Base-by-base conservation (phyloP, 1,140 invertebrate species). In the Drosophila quadrilineata region DNA sequence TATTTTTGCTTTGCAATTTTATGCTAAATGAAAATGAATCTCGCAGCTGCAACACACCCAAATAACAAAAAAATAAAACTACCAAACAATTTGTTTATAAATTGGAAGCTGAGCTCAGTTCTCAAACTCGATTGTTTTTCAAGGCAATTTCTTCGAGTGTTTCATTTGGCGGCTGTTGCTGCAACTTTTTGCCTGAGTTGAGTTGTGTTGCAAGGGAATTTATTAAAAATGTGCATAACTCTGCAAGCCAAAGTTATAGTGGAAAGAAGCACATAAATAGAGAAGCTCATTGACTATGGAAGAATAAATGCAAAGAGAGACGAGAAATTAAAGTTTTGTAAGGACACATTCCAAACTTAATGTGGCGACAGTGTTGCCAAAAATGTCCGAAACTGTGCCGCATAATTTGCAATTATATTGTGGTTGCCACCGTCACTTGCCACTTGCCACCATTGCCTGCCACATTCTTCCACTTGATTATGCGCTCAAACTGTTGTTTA, bases 321-420 rank as follows among this genome's bases (percentile, higher is more conserved):
- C 8, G 46, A 21, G 3, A 12, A 38, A 21, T 28, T 10, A 10
- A 3, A 22, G n/a, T n/a, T n/a, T n/a, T 29, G 2, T 6, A n/a
- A n/a, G 2, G 14, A 10, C 3, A 19, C 8, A 19, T 19, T 22
- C 12, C 29, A 33, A n/a, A 12, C 6, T 57, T 29, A 9, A 35
- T 28, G 9, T 8, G 35, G 9, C 16, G 6, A n/a, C 38, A 62
- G 52, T 65, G 43, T 43, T 65, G 35, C 1, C 40, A 64, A 12
- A 28, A 17, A 36, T 45, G 8, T n/a, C 40, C 48, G 38, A 80
- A 60, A 63, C 75, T 80, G 60, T 24, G 40, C 53, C 52, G 66
- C 57, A 80, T 68, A 63, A 82, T 80, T 75, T 82, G 76, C 71
- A 75, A 80, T 82, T 82, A 75, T 52, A 63, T 80, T 80, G 75